These are phyloP conservation scores for Taxidea taxus DNA, from an alignment of 2,113 vertebrate genomes.

Conservation along the genomic window DNA sequence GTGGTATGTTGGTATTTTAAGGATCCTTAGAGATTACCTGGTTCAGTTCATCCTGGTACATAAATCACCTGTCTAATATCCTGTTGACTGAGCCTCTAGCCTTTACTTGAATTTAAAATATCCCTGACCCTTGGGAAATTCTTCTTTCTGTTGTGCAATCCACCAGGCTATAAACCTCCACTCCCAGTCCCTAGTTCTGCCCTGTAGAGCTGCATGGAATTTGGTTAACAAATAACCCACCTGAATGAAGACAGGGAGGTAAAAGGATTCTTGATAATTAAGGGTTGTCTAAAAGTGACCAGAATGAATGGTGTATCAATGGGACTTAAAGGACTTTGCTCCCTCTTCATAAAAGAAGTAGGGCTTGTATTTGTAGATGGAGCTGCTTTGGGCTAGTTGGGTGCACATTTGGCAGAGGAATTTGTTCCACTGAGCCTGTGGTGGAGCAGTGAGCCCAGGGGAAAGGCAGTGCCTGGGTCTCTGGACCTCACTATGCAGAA, in stretches of 20 bases:
- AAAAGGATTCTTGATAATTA: neutral
- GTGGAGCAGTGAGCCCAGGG: neutral
- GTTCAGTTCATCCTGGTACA: neutral
- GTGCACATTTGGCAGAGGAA: neutral
- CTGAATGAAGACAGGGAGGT: neutral
- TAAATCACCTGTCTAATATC: slow-evolving; percentile 36
- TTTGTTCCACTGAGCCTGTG: neutral
- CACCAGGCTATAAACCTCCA: neutral
- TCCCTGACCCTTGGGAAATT: slow-evolving; percentile 3
- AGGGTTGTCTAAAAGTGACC: neutral
- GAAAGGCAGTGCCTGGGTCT: neutral
- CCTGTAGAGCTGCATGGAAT: neutral
- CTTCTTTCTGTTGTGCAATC: neutral
- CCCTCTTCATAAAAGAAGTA: neutral
- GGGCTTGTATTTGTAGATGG: neutral
- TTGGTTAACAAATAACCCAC: neutral
- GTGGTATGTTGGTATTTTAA: slow-evolving; percentile 21
- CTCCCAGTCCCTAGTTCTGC: neutral
- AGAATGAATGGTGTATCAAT: neutral
- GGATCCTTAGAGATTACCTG: slow-evolving; percentile 16
- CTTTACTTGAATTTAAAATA: slow-evolving; percentile 38
- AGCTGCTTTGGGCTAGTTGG: neutral
- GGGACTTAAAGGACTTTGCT: neutral
- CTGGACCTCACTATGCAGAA: neutral
- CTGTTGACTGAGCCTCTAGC: slow-evolving; percentile 19